Conservation (phyloP, 2,888 invertebrate species). For the Dorcus hopei region DNA sequence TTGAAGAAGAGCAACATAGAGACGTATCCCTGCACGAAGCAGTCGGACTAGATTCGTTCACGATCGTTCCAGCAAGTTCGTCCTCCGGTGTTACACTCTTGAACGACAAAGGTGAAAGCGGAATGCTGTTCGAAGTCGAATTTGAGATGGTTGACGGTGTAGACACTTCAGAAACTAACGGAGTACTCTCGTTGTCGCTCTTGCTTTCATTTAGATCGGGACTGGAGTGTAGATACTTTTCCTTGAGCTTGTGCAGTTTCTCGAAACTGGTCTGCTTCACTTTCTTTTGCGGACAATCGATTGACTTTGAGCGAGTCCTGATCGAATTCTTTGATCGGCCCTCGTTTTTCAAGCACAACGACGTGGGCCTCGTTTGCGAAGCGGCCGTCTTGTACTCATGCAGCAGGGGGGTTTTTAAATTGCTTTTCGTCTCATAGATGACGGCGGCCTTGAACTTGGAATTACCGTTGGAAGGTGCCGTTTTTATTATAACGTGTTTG, state of each 20-base stretch:
- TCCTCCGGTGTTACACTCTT: conserved; percentile 18
- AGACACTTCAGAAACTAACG: conserved; percentile 56
- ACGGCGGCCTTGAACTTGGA: conserved; percentile 7
- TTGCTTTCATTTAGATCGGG: conserved; percentile 36
- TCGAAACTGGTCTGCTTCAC: conserved; percentile 35
- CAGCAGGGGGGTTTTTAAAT: conserved; percentile 24
- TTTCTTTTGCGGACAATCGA: conserved; percentile 36
- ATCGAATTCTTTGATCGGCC: conserved; percentile 24
- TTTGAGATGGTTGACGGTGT: conserved; percentile 35
- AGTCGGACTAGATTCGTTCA: conserved; percentile 29
- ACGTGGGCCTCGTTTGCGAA: conserved; percentile 35
- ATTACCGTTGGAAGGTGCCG: conserved; percentile 27
- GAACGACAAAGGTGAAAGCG: conserved; percentile 29
- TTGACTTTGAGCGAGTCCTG: conserved; percentile 41
- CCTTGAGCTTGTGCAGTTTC: conserved; percentile 42
- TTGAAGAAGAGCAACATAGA: conserved; percentile 4
- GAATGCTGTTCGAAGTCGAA: conserved; percentile 34
- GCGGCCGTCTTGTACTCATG: conserved; percentile 30
- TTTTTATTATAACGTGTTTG: conserved; percentile 41
- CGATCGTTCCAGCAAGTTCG: conserved; percentile 34
- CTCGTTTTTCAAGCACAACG: conserved; percentile 36
- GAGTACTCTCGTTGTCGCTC: conserved; percentile 67
- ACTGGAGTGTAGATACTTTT: conserved; percentile 44
- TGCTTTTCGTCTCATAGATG: conserved; percentile 30
- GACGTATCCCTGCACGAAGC: conserved; percentile 12